Percentiles rank a stretch among this genome's conserved stretches.
Evolutionary conservation across 2,113 vertebrate genomes (phyloP).

Genomic region (Gallinago undulata): DNA sequence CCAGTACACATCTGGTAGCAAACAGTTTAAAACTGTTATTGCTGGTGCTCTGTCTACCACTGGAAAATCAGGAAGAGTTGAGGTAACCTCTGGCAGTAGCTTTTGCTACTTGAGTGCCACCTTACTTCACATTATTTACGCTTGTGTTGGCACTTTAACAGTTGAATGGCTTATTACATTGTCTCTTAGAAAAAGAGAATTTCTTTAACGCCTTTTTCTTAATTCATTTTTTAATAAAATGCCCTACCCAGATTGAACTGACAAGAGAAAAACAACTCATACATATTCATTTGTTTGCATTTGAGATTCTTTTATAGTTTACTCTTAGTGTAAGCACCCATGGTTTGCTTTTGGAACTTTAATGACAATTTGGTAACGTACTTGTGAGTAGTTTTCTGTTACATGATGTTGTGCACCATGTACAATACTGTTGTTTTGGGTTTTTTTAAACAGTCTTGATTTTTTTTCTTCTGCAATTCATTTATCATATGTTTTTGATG

Average conservation of each 20-base stretch:
- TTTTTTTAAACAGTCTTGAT: background rate
- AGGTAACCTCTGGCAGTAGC: background rate
- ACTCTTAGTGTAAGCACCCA: background rate
- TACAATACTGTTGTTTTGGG: background rate
- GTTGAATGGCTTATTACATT: background rate
- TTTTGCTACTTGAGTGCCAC: background rate
- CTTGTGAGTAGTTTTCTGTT: background rate
- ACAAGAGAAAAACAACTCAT: background rate
- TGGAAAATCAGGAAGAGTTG: background rate
- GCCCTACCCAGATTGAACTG: background rate
- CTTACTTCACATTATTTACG: background rate
- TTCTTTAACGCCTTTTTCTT: background rate
- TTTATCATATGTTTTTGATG: background rate
- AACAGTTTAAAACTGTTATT: background rate
- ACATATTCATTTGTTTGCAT: background rate
- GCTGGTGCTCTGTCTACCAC: background rate
- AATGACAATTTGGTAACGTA: background rate
- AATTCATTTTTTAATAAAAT: background rate
- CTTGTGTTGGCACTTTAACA: background rate
- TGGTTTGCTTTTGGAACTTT: background rate
- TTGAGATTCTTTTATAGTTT: background rate
- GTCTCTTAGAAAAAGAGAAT: background rate
- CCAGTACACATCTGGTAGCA: background rate
- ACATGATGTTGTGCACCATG: background rate
- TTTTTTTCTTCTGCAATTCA: background rate